Conservation (phyloP, 2,113 vertebrate genomes). For the Speoplatyrhinus poulsoni region DNA sequence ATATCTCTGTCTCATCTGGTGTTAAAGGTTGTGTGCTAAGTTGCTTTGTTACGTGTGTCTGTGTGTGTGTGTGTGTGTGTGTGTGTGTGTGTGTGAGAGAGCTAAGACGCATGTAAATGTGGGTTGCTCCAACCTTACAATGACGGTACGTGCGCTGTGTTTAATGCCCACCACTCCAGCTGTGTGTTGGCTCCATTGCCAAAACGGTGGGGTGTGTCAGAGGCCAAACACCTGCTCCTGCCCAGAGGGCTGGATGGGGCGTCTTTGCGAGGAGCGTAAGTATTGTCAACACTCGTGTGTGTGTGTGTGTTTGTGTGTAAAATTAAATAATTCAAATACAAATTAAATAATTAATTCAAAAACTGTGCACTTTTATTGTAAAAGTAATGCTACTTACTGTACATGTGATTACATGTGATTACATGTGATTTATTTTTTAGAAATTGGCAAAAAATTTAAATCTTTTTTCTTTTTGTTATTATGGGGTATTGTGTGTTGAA, state of each 20-base stretch:
- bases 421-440: too few species aligned
- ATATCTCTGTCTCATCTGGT: background rate
- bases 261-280: conserved; percentile 94
- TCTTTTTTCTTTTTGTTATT: too few species aligned
- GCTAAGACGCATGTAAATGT: too few species aligned
- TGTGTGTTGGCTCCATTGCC: conserved; percentile 91
- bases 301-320: too few species aligned
- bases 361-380: too few species aligned
- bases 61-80: background rate
- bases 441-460: too few species aligned
- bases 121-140: background rate
- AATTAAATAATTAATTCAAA: too few species aligned
- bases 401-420: too few species aligned
- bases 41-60: background rate
- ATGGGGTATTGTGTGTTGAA: too few species aligned
- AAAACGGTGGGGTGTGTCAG: conserved; percentile 93
- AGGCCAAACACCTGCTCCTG: conserved; percentile 92
- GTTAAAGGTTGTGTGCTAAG: background rate
- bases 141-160: conserved; percentile 12
- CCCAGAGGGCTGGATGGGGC: conserved; percentile 95
- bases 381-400: too few species aligned
- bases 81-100: background rate
- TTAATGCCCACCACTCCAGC: conserved; percentile 71
- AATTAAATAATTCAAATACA: too few species aligned
- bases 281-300: conserved; percentile 30